A percentile compares a stretch with the other conserved stretches of the same genome.
Evolutionary conservation across 2,888 invertebrate genomes (phyloP).

Genomic region (Polyommatus icarus): DNA sequence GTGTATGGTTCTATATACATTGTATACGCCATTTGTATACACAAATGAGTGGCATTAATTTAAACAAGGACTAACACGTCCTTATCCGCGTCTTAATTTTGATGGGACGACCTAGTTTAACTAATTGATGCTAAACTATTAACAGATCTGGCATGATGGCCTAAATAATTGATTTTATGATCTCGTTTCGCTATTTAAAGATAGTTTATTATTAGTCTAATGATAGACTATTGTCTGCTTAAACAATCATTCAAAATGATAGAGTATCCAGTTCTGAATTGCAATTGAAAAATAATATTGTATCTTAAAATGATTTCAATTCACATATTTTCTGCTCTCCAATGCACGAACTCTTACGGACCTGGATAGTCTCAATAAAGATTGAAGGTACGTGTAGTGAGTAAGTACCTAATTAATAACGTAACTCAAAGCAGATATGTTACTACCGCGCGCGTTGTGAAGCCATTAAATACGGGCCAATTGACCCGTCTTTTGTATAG

Average conservation of each 20-base stretch:
- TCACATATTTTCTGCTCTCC: too few species aligned
- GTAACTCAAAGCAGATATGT: too few species aligned
- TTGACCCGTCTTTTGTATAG: too few species aligned
- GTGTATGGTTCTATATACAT: too few species aligned
- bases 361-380: too few species aligned
- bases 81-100: slow-evolving; percentile 14
- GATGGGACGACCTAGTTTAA: slow-evolving; percentile 19
- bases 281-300: too few species aligned
- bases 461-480: too few species aligned
- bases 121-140: slow-evolving; percentile 25
- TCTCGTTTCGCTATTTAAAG: slow-evolving; percentile 11
- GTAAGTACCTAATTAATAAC: too few species aligned
- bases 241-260: background rate
- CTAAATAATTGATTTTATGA: slow-evolving; percentile 14
- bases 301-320: too few species aligned
- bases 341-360: too few species aligned
- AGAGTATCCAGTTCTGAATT: background rate
- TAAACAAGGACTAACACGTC: slow-evolving; percentile 17
- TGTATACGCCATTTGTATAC: background rate
- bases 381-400: too few species aligned
- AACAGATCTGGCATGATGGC: background rate
- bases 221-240: background rate
- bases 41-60: slow-evolving; percentile 5
- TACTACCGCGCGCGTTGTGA: too few species aligned
- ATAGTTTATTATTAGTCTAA: background rate